Conservation (phyloP, 2,113 vertebrate genomes). For the Erythrolamprus reginae region DNA sequence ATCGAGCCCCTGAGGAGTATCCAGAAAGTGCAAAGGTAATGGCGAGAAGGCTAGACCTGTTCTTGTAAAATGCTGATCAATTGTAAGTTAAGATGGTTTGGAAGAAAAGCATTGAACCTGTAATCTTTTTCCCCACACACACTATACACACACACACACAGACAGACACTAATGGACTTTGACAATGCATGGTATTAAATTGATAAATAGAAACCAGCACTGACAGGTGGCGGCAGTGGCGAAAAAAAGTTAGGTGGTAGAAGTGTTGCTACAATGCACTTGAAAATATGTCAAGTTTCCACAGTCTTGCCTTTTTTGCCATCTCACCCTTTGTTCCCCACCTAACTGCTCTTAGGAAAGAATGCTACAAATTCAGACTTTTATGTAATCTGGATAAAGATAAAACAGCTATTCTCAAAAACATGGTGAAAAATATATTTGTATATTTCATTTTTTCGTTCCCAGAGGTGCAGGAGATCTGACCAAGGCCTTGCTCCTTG, state of each 20-base stretch:
- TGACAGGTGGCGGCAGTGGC: not conserved
- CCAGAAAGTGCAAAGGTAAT: constrained; percentile 90
- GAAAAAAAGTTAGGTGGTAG: not conserved
- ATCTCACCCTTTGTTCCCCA: not conserved
- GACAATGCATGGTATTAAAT: not conserved
- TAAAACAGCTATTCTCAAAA: not conserved
- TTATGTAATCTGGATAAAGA: not conserved
- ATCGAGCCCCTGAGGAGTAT: constrained; percentile 81
- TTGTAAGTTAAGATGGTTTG: not conserved
- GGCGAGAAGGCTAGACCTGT: rapidly evolving
- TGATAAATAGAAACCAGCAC: not conserved
- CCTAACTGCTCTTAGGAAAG: not conserved
- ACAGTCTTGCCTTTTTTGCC: not conserved
- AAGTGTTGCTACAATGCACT: not conserved
- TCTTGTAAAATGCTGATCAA: not conserved
- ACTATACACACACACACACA: no score
- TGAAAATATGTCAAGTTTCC: not conserved
- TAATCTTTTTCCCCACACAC: not conserved
- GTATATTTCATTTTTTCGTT: not conserved
- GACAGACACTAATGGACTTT: no score
- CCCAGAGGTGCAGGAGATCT: not conserved
- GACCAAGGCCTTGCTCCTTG: not conserved
- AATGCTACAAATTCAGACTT: not conserved
- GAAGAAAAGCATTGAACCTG: not conserved
- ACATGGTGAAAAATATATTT: not conserved